Evolutionary conservation across 2,113 vertebrate genomes (phyloP), one percentile per base, ranked within the genome.

Genomic region (Miniopterus natalensis): DNA sequence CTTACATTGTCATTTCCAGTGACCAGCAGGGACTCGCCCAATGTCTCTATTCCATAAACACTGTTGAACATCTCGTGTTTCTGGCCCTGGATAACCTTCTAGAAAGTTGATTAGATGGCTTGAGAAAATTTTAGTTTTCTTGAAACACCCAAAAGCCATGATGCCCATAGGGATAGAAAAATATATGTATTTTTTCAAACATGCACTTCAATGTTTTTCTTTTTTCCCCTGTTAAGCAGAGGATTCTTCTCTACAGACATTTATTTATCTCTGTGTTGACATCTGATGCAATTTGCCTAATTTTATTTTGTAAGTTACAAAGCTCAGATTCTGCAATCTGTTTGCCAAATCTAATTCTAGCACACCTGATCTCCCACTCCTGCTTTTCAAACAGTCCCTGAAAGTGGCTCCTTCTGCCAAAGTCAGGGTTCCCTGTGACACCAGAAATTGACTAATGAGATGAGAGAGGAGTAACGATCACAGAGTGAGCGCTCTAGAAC

Each of bases 101-200:
- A 84, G 17, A 66, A 96, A 55, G 40, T 81, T 66, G 15, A 84
- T 79, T 81, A 90, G 18, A 73, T 63, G 45, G 21, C 66, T 79
- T 8, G 42, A 93, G 63, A 91, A 95, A 88, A 94, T 15, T 61
- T 81, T 70, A 31, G 2, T 66, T 89, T 85, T 81, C 77, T 90
- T 70, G 8, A 53, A 83, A 92, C 42, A 42, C 18, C 42, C 40
- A 77, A 79, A 95, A 92, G 21, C 4, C 14, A 8, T 78, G 15
- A 89, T 66, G 17, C 74, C 40, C 13, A 27, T 0, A 65, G n/a
- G 29, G 21, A n/a, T 65, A 45, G 15, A 84, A 79, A 88, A 36
- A 57, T 77, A 55, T 65, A 11, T 3, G 9, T 31, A 27, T 18
- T 29, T 81, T 57, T 65, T 85, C 55, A 79, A 87, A 27, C 47